Percentiles rank a stretch among this genome's conserved stretches.
Conservation (phyloP, 2,113 vertebrate genomes). For the Sinocyclocheilus anshuiensis region DNA sequence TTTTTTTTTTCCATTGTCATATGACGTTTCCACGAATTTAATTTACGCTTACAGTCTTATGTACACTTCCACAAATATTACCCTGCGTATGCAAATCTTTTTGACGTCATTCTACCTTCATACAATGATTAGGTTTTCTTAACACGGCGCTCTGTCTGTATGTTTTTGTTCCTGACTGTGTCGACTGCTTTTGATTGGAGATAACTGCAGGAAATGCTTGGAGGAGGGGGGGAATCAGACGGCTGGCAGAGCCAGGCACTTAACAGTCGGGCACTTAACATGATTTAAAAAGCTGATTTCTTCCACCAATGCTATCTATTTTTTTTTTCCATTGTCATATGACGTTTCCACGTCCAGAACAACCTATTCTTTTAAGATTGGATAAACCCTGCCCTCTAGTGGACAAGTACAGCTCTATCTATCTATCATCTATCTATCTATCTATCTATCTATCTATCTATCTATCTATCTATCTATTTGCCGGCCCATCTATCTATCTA, state of each 20-base stretch:
- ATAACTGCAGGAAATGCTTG: constrained; percentile 51
- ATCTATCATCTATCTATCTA: background rate
- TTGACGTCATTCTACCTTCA: too few species aligned
- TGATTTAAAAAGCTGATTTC: background rate
- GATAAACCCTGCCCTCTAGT: constrained; percentile 27
- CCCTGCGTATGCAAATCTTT: too few species aligned
- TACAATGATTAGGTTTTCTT: background rate
- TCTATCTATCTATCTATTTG: too few species aligned
- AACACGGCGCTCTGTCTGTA: background rate
- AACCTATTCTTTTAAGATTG: background rate
- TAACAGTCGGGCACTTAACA: too few species aligned
- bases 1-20: too few species aligned
- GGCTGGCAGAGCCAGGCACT: too few species aligned
- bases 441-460: too few species aligned
- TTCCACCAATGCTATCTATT: too few species aligned
- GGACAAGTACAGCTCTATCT: background rate
- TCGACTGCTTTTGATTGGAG: background rate
- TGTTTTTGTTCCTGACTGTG: background rate
- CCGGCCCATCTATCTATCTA: background rate
- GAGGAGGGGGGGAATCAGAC: constrained; percentile 21
- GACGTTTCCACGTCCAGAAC: background rate
- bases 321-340: background rate
- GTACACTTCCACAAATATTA: too few species aligned
- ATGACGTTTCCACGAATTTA: too few species aligned
- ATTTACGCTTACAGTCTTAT: too few species aligned